These are phyloP conservation scores for Bucco capensis DNA, from an alignment of 2,113 vertebrate species.

Conservation along the genomic window DNA sequence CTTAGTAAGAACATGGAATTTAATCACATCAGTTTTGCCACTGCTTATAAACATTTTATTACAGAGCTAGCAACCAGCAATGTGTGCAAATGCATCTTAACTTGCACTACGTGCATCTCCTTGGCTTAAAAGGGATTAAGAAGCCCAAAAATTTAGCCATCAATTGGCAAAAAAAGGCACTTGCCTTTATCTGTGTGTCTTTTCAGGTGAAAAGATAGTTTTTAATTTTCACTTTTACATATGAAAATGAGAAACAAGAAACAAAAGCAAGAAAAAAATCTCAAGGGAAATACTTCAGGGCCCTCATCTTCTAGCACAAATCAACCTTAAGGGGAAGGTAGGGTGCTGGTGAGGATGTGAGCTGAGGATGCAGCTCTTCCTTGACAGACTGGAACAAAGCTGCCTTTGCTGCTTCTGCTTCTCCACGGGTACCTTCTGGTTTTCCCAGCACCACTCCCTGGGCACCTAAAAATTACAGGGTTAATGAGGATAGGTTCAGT, in stretches of 20 bases:
- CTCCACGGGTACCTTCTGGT: background rate
- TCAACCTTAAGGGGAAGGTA: background rate
- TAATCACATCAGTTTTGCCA: background rate
- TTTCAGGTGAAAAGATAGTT: background rate
- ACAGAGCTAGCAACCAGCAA: background rate
- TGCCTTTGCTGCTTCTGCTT: background rate
- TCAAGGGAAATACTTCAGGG: background rate
- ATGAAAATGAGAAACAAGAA: background rate
- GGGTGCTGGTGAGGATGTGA: background rate
- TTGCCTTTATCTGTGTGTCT: background rate
- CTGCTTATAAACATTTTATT: background rate
- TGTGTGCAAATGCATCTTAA: background rate
- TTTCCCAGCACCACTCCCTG: background rate
- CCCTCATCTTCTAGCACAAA: background rate
- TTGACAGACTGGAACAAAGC: background rate
- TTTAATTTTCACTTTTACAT: background rate
- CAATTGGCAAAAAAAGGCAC: background rate
- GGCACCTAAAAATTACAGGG: background rate
- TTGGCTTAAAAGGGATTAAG: background rate
- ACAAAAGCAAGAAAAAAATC: background rate
- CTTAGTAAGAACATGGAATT: background rate
- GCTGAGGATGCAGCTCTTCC: background rate
- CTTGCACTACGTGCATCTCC: background rate
- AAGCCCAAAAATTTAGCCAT: background rate
- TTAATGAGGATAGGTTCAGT: background rate